phyloP scores from a whole-genome alignment of 2,888 invertebrate species.

The Atrina japonica region DNA sequence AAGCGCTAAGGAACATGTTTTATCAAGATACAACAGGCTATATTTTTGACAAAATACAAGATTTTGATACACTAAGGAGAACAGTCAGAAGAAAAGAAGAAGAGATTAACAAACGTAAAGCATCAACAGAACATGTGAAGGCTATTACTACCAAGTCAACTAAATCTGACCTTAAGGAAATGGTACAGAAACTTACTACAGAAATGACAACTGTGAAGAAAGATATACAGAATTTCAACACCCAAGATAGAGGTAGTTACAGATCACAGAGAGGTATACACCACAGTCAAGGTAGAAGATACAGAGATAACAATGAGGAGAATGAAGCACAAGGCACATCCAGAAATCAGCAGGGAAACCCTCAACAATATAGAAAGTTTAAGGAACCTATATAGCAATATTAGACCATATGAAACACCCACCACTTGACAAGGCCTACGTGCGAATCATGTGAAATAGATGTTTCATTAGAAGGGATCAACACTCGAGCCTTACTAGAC shows the following conservation, averaged over 20 bases:
- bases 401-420: background rate
- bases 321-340: too few species aligned
- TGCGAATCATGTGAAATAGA: background rate
- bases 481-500: constrained; percentile 6
- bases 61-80: constrained; percentile 17
- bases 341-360: too few species aligned
- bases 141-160: background rate
- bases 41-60: background rate
- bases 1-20: constrained; percentile 19
- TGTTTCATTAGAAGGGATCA: background rate
- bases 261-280: too few species aligned
- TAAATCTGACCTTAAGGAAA: constrained; percentile 8
- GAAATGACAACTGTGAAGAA: background rate
- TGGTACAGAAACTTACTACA: constrained; percentile 15
- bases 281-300: too few species aligned
- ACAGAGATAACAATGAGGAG: too few species aligned
- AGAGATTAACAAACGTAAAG: background rate
- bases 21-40: constrained; percentile 18
- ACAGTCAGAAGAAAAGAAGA: constrained; percentile 13
- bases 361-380: too few species aligned
- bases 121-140: background rate
- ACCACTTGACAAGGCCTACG: background rate
- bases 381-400: background rate
- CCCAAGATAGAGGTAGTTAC: too few species aligned
- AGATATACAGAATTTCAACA: background rate